These are phyloP conservation scores for Channa maculata DNA, from an alignment of 2,113 vertebrate species.

Conservation along the genomic window DNA sequence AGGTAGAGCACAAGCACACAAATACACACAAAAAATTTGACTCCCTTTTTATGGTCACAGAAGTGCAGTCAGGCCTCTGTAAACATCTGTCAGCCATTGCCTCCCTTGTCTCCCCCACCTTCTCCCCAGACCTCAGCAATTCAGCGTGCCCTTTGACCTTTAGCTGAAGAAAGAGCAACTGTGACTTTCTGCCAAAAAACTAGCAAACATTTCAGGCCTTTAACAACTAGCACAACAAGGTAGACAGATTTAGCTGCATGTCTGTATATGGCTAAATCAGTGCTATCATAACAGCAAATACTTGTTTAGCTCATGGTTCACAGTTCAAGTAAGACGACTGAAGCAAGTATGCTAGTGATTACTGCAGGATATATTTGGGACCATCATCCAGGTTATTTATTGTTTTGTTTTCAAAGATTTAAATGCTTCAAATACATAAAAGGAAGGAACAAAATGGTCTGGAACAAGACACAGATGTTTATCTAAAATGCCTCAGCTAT, in stretches of 20 bases:
- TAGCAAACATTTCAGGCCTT: slow-evolving; percentile 44
- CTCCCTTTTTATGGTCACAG: slow-evolving; percentile 57
- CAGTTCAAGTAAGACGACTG: slow-evolving; percentile 46
- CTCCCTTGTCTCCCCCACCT: slow-evolving; percentile 43
- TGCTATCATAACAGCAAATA: slow-evolving; percentile 58
- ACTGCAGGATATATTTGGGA: slow-evolving; percentile 45
- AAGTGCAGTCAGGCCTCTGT: slow-evolving; percentile 69
- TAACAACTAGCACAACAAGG: slow-evolving; percentile 52
- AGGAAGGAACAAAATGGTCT: neutral
- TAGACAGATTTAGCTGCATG: slow-evolving; percentile 40
- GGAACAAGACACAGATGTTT: neutral
- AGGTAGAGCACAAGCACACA: slow-evolving; percentile 17
- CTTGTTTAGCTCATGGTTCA: slow-evolving; percentile 44
- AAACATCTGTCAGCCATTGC: slow-evolving; percentile 84
- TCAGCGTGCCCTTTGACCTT: slow-evolving; percentile 74
- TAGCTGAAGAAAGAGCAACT: slow-evolving; percentile 69
- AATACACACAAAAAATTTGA: slow-evolving; percentile 26
- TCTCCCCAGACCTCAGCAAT: slow-evolving; percentile 65
- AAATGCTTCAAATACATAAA: slow-evolving; percentile 16
- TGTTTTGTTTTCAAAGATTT: slow-evolving; percentile 13
- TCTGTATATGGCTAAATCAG: slow-evolving; percentile 64
- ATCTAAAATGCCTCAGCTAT: neutral
- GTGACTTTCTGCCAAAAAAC: slow-evolving; percentile 69
- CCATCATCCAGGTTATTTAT: slow-evolving; percentile 29
- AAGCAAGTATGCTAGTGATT: slow-evolving; percentile 40